Evolutionary conservation across 2,797 vertebrate species (phyloP).

Genomic region (Urophycis tenuis): DNA sequence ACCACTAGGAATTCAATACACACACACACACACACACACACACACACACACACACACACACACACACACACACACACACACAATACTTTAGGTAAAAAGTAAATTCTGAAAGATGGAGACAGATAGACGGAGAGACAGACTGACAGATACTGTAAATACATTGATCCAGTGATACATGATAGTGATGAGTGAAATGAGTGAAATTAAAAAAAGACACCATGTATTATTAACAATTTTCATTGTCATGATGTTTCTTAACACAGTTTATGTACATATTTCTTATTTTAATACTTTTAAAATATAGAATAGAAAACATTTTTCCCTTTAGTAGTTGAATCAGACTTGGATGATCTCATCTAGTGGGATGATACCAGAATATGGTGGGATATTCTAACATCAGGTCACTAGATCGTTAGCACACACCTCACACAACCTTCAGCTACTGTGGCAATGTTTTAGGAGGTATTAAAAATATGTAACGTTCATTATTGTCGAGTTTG

Average conservation of each 20-base stretch:
- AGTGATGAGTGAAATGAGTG: neutral
- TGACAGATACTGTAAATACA: neutral
- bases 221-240: constrained; percentile 70
- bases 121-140: neutral
- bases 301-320: constrained; percentile 76
- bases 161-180: neutral
- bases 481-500: neutral
- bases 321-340: constrained; percentile 54
- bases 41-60: neutral
- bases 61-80: neutral
- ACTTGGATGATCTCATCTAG: too few relatives aligned
- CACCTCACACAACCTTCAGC: neutral
- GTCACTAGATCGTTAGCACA: neutral
- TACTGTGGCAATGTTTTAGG: neutral
- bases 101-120: neutral
- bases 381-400: neutral
- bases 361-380: neutral
- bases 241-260: constrained; percentile 65
- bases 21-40: neutral
- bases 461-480: neutral
- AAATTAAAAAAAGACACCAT: constrained; percentile 48
- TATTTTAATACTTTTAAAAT: constrained; percentile 71
- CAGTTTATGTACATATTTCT: constrained; percentile 64
- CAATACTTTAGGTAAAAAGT: neutral
- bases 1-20: neutral